Evolutionary conservation across 2,113 vertebrate species (phyloP).

Genomic region (Serilophus lunatus): DNA sequence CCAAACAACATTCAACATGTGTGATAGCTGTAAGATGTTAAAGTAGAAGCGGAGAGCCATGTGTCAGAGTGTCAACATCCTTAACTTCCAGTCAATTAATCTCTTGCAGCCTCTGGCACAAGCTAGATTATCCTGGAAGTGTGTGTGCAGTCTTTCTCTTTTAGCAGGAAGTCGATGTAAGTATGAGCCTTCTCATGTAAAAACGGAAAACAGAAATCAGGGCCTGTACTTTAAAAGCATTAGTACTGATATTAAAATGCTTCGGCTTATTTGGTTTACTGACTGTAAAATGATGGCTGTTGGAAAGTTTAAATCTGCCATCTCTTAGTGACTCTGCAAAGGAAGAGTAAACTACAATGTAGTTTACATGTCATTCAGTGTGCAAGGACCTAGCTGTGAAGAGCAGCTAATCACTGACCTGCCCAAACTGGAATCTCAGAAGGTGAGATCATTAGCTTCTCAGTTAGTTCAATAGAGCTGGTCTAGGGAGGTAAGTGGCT

Average conservation of each 20-base stretch:
- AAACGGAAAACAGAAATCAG: background rate
- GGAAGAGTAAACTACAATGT: background rate
- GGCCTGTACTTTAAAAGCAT: background rate
- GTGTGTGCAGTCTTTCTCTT: background rate
- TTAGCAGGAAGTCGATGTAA: background rate
- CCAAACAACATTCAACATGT: background rate
- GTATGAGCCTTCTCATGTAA: background rate
- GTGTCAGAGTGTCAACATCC: conserved; percentile 22
- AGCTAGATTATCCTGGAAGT: background rate
- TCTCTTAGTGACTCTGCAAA: background rate
- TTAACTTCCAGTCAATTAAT: conserved; percentile 8
- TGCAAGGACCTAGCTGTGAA: background rate
- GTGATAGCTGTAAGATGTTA: background rate
- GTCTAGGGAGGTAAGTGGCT: background rate
- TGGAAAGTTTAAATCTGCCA: background rate
- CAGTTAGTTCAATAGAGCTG: background rate
- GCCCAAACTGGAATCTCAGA: background rate
- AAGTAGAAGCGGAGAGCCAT: background rate
- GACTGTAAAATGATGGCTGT: background rate
- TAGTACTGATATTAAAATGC: background rate
- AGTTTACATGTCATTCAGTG: background rate
- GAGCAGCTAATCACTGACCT: background rate
- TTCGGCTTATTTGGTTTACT: background rate
- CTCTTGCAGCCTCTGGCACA: background rate
- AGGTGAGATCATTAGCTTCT: background rate